These are phyloP conservation scores for Chaetorhynchus papuensis DNA, from an alignment of 2,113 vertebrate genomes.

Conservation along the genomic window DNA sequence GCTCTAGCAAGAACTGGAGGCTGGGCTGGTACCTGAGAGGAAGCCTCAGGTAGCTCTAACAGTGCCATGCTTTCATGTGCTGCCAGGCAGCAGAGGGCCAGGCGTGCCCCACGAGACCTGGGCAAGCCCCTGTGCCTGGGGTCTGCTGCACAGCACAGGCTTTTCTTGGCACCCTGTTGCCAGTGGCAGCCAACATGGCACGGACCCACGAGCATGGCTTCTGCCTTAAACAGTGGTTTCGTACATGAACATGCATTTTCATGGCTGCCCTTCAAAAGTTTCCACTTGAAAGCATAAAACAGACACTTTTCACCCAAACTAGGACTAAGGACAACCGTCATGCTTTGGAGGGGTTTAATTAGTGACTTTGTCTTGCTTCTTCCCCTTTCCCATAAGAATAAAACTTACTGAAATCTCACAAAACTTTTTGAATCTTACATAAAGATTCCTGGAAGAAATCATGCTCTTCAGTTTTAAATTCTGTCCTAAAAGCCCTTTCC, in stretches of 20 bases:
- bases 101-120: too few species aligned
- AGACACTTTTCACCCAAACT: background rate
- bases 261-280: background rate
- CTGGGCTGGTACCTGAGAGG: background rate
- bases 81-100: fast-evolving
- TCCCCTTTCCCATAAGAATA: background rate
- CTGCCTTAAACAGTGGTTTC: background rate
- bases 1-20: background rate
- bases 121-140: background rate
- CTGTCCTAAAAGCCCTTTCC: background rate
- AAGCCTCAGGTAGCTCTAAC: background rate
- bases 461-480: background rate
- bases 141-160: background rate
- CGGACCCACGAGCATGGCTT: fast-evolving
- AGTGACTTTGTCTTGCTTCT: background rate
- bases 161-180: background rate
- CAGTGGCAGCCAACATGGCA: background rate
- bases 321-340: background rate
- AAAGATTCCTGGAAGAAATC: background rate
- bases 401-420: slow-evolving; percentile 12
- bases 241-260: background rate
- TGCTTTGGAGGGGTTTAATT: background rate
- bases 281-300: background rate
- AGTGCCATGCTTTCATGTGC: background rate
- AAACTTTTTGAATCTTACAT: background rate